A percentile compares a stretch with the other conserved stretches of the same genome.
Conservation (phyloP, 2,888 invertebrate genomes). For the Acheta domesticus region DNA sequence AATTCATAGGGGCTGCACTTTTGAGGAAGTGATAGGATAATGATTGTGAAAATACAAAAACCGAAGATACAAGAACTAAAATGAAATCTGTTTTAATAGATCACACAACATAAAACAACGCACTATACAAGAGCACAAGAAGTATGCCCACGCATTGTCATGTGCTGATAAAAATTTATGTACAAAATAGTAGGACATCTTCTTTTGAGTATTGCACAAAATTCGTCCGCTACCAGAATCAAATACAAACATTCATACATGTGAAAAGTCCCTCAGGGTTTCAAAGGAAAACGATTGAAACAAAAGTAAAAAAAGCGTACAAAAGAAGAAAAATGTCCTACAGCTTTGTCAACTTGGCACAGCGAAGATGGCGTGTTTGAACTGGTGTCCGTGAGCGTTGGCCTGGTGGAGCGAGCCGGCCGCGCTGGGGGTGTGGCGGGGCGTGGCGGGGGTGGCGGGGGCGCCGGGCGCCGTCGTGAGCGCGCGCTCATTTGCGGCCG, state of each 20-base stretch:
- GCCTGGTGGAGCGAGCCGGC: not conserved
- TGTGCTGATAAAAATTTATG: not conserved
- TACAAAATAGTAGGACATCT: slow-evolving; percentile 9
- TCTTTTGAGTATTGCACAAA: not conserved
- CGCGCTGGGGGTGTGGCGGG: no score
- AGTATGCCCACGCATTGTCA: not conserved
- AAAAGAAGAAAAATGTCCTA: not conserved
- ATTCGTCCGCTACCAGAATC: not conserved
- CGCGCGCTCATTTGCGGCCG: not conserved
- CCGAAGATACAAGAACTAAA: no score
- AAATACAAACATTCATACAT: not conserved
- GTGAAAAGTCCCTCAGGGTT: not conserved
- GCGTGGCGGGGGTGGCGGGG: no score
- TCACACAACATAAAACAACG: slow-evolving; percentile 1
- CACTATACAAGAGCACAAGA: not conserved
- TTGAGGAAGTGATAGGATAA: no score
- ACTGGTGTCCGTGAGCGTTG: not conserved
- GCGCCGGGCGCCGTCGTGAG: no score
- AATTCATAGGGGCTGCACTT: no score
- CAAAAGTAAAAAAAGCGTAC: not conserved
- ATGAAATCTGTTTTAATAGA: no score
- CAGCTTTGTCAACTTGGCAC: not conserved
- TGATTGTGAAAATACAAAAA: no score
- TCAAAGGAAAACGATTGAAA: not conserved
- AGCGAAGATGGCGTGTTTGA: not conserved